These are phyloP conservation scores for Nyleta sp. DNA, from an alignment of 2,888 invertebrate species.

Conservation along the genomic window DNA sequence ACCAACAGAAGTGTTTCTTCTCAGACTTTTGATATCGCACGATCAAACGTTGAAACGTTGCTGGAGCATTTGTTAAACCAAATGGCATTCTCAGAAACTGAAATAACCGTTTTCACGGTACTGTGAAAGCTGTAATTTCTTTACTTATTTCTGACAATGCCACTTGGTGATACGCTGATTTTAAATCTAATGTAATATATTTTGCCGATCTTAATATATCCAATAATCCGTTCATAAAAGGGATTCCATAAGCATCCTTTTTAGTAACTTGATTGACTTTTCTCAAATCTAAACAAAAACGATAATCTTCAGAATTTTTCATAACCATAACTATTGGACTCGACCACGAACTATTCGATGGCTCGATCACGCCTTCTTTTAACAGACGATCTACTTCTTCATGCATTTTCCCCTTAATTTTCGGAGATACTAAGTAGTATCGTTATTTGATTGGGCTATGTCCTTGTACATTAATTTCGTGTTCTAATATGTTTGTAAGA, in stretches of 20 bases:
- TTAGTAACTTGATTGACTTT: slow-evolving; percentile 72
- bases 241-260: slow-evolving; percentile 73
- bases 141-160: slow-evolving; percentile 58
- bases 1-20: too few relatives aligned
- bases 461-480: background rate
- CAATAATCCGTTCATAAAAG: slow-evolving; percentile 70
- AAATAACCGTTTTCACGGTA: slow-evolving; percentile 70
- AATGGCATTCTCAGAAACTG: slow-evolving; percentile 73
- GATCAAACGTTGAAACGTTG: slow-evolving; percentile 70
- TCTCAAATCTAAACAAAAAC: slow-evolving; percentile 72
- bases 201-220: slow-evolving; percentile 70
- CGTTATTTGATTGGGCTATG: background rate
- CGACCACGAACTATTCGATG: slow-evolving; percentile 65
- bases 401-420: too few relatives aligned
- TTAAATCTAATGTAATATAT: slow-evolving; percentile 71
- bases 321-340: slow-evolving; percentile 70
- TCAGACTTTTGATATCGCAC: too few relatives aligned
- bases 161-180: slow-evolving; percentile 71
- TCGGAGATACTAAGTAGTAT: background rate
- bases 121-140: slow-evolving; percentile 71
- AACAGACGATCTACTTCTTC: background rate
- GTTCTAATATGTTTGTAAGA: background rate
- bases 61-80: too few relatives aligned
- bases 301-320: slow-evolving; percentile 68
- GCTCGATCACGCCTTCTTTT: slow-evolving; percentile 71